phyloP scores from a whole-genome alignment of 2,888 invertebrate genomes.

The Sylvicola fuscatus region DNA sequence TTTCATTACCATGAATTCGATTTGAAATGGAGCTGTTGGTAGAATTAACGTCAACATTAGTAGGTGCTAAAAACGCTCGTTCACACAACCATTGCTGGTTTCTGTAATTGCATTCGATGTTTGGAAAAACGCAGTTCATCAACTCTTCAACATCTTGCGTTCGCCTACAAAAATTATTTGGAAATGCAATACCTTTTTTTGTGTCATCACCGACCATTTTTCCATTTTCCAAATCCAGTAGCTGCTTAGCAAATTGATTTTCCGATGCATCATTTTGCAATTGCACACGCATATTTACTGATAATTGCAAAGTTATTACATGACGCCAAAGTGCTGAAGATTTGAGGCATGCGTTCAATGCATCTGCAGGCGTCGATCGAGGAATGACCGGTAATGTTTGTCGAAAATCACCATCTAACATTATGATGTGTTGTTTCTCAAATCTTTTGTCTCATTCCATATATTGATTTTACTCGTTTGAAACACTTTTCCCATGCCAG shows the following conservation, averaged over 20 bases:
- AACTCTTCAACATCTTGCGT: conserved; percentile 9
- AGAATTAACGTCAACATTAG: conserved; percentile 7
- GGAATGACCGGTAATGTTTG: conserved; percentile 13
- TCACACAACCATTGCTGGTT: conserved; percentile 10
- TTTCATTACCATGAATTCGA: conserved; percentile 4
- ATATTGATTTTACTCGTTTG: too few species aligned
- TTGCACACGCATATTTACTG: conserved; percentile 8
- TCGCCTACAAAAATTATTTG: conserved; percentile 10
- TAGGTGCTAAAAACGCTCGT: conserved; percentile 8
- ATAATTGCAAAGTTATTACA: conserved; percentile 7
- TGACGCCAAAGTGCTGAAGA: conserved; percentile 7
- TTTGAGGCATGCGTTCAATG: conserved; percentile 11
- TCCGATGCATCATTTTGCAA: conserved; percentile 7
- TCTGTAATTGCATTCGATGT: conserved; percentile 11
- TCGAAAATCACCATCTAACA: conserved; percentile 15
- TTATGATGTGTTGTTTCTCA: too few species aligned
- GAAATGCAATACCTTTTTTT: conserved; percentile 10
- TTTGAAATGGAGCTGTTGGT: conserved; percentile 6
- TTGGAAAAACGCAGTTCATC: conserved; percentile 12
- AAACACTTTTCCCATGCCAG: too few species aligned
- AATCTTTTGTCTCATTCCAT: too few species aligned
- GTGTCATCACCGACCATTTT: conserved; percentile 9
- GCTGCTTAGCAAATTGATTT: conserved; percentile 6
- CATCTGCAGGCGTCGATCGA: conserved; percentile 11
- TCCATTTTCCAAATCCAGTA: conserved; percentile 9